Evolutionary conservation across 2,797 vertebrate genomes (phyloP), one percentile per base, ranked within the genome.

Genomic region (Mus caroli): DNA sequence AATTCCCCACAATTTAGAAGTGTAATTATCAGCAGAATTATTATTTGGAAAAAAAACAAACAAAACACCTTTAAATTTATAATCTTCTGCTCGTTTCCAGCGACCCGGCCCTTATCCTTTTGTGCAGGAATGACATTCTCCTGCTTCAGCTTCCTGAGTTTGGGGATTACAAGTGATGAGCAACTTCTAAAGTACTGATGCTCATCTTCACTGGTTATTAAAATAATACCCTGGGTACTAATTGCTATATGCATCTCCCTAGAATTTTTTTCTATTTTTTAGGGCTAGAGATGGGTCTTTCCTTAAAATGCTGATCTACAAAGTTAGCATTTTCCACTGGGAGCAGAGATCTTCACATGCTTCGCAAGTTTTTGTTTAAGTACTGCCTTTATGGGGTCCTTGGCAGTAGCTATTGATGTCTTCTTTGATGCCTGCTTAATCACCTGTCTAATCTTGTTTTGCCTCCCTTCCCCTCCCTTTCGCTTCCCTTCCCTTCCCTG

Each of bases 1-100:
- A 89, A 76, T 86, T 83, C 12, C 15, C 31, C 8, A 2, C 79
- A 91, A 82, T 93, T 93, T 92, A 92, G 11, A 76, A 40, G 10
- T 76, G 19, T 84, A 73, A 76, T 91, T 84, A 88, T 31, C 40
- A 92, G 82, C 3, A 88, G 9, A 95, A 82, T 28, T 94, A 88
- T 46, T 85, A 90, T 71, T 95, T 62, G 52, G 54, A n/a, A 67
- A 73, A 71, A 20, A 62, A 62, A 62, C 1, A 67, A 13, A 67
- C 19, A 71, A 37, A 37, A n/a, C 15, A 1, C 1, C 7, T 76
- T 75, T 82, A 88, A 94, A 12, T 15, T 85, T 82, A 69, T 75
- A 87, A 52, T 77, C 34, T 26, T 83, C 84, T 97, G 3, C 31
- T 40, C 4, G 4, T 94, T 95, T 94, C 56, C 0, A 87, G 20